Evolutionary conservation across 2,113 vertebrate species (phyloP).

Genomic region (Clarias macrocephalus): DNA sequence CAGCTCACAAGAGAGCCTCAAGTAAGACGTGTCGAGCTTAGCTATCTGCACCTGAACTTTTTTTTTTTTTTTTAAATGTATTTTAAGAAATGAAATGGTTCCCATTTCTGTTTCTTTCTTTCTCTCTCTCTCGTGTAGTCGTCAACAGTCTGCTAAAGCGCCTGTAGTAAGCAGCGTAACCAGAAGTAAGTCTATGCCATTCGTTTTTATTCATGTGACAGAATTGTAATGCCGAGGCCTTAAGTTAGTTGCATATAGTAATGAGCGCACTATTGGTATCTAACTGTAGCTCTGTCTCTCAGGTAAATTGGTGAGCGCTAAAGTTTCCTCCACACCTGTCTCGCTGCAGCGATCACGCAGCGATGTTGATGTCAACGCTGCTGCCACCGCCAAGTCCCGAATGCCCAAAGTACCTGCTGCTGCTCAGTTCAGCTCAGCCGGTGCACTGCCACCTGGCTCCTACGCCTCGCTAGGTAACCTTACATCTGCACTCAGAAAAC

Average conservation of each 20-base stretch:
- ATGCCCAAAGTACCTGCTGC: slow-evolving; percentile 78
- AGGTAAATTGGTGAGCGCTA: slow-evolving; percentile 67
- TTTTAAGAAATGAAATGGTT: background rate
- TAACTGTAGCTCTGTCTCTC: slow-evolving; percentile 22
- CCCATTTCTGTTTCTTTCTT: background rate
- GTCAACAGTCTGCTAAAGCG: slow-evolving; percentile 60
- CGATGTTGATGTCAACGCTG: slow-evolving; percentile 90
- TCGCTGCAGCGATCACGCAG: slow-evolving; percentile 89
- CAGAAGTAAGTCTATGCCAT: slow-evolving; percentile 57
- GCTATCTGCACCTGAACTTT: background rate
- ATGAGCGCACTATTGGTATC: background rate
- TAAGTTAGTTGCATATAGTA: background rate
- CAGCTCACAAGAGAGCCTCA: slow-evolving; percentile 95
- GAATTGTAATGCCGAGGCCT: background rate
- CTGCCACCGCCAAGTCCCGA: slow-evolving; percentile 78
- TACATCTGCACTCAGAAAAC: background rate
- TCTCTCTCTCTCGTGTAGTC: slow-evolving; percentile 53
- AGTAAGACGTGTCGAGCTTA: slow-evolving; percentile 72
- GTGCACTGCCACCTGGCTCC: slow-evolving; percentile 83
- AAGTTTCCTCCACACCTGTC: slow-evolving; percentile 66
- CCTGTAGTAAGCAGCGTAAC: slow-evolving; percentile 40
- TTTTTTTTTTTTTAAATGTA: background rate
- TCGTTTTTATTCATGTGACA: background rate
- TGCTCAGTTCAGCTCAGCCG: slow-evolving; percentile 77
- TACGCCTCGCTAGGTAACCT: slow-evolving; percentile 86